Evolutionary conservation across 2,797 vertebrate species (phyloP).

Genomic region (Lepilemur ruficaudatus): DNA sequence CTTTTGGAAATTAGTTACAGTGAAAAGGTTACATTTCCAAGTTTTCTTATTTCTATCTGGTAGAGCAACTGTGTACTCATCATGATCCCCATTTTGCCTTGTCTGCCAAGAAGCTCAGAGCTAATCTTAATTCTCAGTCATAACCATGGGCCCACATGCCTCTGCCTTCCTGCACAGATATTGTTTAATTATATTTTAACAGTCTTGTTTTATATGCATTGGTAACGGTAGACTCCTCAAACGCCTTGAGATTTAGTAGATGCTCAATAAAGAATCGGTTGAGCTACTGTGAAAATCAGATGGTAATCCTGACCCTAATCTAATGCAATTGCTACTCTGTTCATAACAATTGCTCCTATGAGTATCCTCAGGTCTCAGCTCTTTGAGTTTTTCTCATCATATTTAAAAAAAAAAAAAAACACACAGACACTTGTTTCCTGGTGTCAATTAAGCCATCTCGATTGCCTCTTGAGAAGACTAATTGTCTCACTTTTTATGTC

Average conservation of each 20-base stretch:
- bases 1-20: not conserved
- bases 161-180: not conserved
- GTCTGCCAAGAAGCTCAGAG: not conserved
- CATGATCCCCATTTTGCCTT: not conserved
- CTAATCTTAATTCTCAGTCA: not conserved
- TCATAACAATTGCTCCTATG: not conserved
- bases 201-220: not conserved
- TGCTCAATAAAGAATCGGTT: constrained; percentile 17
- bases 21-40: not conserved
- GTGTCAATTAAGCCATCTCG: constrained; percentile 57
- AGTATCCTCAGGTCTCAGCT: not conserved
- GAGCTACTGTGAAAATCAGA: constrained; percentile 29
- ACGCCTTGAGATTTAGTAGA: not conserved
- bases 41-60: not conserved
- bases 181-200: constrained; percentile 16
- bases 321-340: not conserved
- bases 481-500: constrained; percentile 67
- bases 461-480: constrained; percentile 66
- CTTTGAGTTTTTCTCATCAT: not conserved
- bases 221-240: not conserved
- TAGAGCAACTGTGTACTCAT: not conserved
- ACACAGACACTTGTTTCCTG: constrained; percentile 33
- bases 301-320: not conserved
- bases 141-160: not conserved
- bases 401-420: not conserved